phyloP scores from a whole-genome alignment of 2,888 invertebrate species.

The Allophyes oxyacanthae region DNA sequence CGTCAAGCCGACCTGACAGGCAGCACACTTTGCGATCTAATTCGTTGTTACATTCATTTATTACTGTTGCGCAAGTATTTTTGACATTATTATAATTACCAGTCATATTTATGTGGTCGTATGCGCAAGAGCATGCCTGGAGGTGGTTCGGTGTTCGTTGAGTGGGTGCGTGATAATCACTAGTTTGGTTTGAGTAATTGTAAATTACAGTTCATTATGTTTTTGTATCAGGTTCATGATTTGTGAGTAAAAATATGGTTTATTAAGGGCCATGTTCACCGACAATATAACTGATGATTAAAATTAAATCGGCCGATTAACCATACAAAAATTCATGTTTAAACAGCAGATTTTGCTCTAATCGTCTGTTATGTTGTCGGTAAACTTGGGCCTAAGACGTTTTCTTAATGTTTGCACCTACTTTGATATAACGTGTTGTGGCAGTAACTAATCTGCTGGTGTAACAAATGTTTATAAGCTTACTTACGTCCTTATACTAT shows the following conservation, averaged over 20 bases:
- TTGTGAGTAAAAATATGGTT: conserved; percentile 4
- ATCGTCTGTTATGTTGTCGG: too few relatives aligned
- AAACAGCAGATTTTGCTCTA: too few relatives aligned
- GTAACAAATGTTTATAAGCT: too few relatives aligned
- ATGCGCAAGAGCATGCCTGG: conserved; percentile 3
- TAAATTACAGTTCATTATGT: conserved; percentile 40
- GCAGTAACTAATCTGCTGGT: too few relatives aligned
- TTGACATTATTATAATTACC: conserved; percentile 55
- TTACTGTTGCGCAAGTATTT: conserved; percentile 53
- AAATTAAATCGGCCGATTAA: too few relatives aligned
- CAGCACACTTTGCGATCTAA: conserved; percentile 31
- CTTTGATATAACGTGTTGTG: too few relatives aligned
- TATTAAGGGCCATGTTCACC: too few relatives aligned
- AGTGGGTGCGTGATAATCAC: conserved; percentile 36
- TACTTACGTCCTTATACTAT: too few relatives aligned
- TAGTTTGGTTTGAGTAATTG: conserved; percentile 39
- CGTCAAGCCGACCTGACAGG: conserved; percentile 23
- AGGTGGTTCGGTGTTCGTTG: conserved; percentile 10
- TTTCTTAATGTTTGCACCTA: too few relatives aligned
- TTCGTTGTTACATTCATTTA: conserved; percentile 56
- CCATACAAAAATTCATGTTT: too few relatives aligned
- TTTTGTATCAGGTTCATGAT: conserved; percentile 8
- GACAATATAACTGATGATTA: too few relatives aligned
- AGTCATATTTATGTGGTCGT: conserved; percentile 1
- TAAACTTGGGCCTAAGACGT: too few relatives aligned